phyloP scores from a whole-genome alignment of 1,140 invertebrate species.

The Brachionus plicatilis region DNA sequence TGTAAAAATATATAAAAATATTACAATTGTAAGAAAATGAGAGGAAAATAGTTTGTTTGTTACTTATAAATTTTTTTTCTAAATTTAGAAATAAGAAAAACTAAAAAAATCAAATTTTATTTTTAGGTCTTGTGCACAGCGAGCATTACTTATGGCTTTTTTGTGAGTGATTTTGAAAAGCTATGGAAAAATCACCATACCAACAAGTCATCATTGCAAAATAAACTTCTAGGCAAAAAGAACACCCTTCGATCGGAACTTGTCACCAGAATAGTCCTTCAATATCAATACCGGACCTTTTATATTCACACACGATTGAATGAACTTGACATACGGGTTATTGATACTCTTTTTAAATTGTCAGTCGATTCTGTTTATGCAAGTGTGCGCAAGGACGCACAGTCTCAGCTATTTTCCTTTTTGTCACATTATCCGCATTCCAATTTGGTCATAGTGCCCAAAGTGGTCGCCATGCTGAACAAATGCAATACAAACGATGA shows the following conservation, averaged over 20 bases:
- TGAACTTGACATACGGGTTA: constrained; percentile 65
- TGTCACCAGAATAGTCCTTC: constrained; percentile 11
- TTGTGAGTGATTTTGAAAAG: constrained; percentile 34
- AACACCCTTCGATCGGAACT: constrained; percentile 14
- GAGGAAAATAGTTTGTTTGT: too few relatives aligned
- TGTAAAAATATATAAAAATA: too few relatives aligned
- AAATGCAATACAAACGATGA: constrained; percentile 59
- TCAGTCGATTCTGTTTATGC: constrained; percentile 44
- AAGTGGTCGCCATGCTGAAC: constrained; percentile 61
- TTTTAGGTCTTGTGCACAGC: background rate
- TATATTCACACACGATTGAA: constrained; percentile 50
- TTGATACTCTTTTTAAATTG: constrained; percentile 60
- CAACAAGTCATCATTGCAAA: background rate
- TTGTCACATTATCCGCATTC: constrained; percentile 62
- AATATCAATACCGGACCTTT: constrained; percentile 35
- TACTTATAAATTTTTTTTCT: too few relatives aligned
- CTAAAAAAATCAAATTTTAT: background rate
- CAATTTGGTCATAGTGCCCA: constrained; percentile 60
- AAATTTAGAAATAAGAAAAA: background rate
- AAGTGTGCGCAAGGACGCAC: constrained; percentile 63
- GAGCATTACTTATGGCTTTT: constrained; percentile 31
- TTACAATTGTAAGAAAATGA: too few relatives aligned
- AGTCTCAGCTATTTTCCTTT: constrained; percentile 60
- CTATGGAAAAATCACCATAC: constrained; percentile 22
- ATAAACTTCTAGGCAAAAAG: constrained; percentile 32